These are phyloP conservation scores for Agonopterix alstromeriana DNA, from an alignment of 2,888 invertebrate genomes.

Conservation along the genomic window DNA sequence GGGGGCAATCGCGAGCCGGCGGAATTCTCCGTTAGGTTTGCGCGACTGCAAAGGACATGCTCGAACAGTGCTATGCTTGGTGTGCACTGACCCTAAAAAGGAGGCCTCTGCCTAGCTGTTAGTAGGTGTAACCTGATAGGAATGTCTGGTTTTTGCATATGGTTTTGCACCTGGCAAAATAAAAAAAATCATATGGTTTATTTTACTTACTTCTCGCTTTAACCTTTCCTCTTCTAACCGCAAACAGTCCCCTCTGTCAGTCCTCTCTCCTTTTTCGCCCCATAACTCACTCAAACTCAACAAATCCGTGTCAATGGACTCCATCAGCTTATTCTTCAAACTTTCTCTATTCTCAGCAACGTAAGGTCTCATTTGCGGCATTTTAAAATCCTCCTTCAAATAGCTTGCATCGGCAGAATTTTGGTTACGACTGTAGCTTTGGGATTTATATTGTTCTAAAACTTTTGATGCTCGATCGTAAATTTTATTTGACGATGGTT, in stretches of 20 bases:
- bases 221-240: slow-evolving; percentile 86
- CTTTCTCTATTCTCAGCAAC: slow-evolving; percentile 33
- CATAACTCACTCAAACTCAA: slow-evolving; percentile 80
- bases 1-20: no score
- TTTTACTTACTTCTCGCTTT: slow-evolving; percentile 80
- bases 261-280: slow-evolving; percentile 66
- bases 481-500: slow-evolving; percentile 61
- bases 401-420: slow-evolving; percentile 35
- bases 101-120: no score
- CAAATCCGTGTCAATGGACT: slow-evolving; percentile 62
- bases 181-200: not conserved
- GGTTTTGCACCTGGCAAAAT: no score
- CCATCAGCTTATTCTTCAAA: slow-evolving; percentile 41
- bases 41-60: no score
- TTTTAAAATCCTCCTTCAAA: slow-evolving; percentile 51
- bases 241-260: slow-evolving; percentile 42
- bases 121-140: no score
- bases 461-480: slow-evolving; percentile 62
- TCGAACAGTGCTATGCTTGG: no score
- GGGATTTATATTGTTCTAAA: slow-evolving; percentile 59
- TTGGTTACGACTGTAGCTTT: slow-evolving; percentile 38
- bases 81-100: no score
- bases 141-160: no score
- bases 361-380: slow-evolving; percentile 63
- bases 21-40: no score